Evolutionary conservation across 2,888 invertebrate genomes (phyloP).

Genomic region (Stenchaetothrips biformis): DNA sequence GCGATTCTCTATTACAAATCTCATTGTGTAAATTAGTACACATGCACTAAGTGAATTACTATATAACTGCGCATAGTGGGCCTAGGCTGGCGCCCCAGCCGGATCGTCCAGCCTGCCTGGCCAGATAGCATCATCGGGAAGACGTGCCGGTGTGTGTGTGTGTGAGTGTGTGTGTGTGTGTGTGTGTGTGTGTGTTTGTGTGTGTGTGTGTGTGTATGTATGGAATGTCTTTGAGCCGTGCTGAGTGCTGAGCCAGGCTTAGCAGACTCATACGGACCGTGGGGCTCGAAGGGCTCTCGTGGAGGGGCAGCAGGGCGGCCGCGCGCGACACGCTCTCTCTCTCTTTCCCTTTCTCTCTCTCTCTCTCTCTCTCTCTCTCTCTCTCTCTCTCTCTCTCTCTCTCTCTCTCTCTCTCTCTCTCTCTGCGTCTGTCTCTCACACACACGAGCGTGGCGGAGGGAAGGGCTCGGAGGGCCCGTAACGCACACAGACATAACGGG

Average conservation of each 20-base stretch:
- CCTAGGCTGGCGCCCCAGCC: no score
- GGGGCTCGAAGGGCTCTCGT: neutral
- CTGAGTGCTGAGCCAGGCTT: neutral
- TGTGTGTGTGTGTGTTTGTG: neutral
- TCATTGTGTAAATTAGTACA: no score
- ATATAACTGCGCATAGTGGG: no score
- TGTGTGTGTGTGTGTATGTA: neutral
- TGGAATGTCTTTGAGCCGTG: neutral
- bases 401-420: conserved; percentile 27
- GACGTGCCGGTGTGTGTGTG: neutral
- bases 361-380: neutral
- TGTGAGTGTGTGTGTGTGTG: neutral
- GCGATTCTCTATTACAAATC: no score
- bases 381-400: conserved; percentile 29
- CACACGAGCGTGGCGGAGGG: no score
- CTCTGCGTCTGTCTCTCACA: conserved; percentile 25
- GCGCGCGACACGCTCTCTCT: neutral
- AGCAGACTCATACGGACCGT: neutral
- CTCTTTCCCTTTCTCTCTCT: neutral
- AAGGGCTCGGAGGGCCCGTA: no score
- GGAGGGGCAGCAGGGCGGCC: neutral
- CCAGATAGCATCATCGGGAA: neutral
- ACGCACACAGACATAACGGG: no score
- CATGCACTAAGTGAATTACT: no score
- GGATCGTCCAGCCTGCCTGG: no score